Evolutionary conservation across 2,113 vertebrate genomes (phyloP), one percentile per base, ranked within the genome.

Genomic region (Mesitornis unicolor): DNA sequence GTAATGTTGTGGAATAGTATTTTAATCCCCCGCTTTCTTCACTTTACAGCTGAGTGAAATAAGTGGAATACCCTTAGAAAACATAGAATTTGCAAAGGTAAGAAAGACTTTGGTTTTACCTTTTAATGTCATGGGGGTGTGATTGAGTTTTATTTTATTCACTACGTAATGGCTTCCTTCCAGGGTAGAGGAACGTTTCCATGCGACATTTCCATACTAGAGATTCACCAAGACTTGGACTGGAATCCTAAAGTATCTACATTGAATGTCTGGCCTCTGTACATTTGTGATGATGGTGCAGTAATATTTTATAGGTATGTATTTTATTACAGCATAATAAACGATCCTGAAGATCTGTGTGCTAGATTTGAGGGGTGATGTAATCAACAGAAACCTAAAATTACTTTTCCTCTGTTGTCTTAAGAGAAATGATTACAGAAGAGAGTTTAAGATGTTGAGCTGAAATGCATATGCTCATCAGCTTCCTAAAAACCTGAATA

Each of bases 161-260:
- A 86, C 61, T 71, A 45, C 38, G 60, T 88, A 64, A 64, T 82
- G 92, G 86, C 16, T 94, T 16, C 25, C 81, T 47, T 93, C 65
- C 97, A 99, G 99, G 99, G 99, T 36, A 98, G 99, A 97, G 99
- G 99, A 97, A 99, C 99, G 2, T 99, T 99, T 98, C 99, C 99
- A 13, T 99, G 99, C 18, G 99, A 99, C 97, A 99, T 99, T 93
- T 99, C 99, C 25, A 98, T 99, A 93, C 96, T 99, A 97, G 99
- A 99, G 97, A 99, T 99, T 97, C 99, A 99, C 95, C 99, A 99
- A 84, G 99, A 99, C 95, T 97, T 99, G 96, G 99, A 99, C 95
- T 99, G 99, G 99, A 99, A 99, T 97, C 99, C 99, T 4, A 99
- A 99, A 97, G 99, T 99, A 87, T 99, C 99, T 25, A 99, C 99